Evolutionary conservation across 2,113 vertebrate genomes (phyloP), one percentile per base, ranked within the genome.

Genomic region (Anseranas semipalmata): DNA sequence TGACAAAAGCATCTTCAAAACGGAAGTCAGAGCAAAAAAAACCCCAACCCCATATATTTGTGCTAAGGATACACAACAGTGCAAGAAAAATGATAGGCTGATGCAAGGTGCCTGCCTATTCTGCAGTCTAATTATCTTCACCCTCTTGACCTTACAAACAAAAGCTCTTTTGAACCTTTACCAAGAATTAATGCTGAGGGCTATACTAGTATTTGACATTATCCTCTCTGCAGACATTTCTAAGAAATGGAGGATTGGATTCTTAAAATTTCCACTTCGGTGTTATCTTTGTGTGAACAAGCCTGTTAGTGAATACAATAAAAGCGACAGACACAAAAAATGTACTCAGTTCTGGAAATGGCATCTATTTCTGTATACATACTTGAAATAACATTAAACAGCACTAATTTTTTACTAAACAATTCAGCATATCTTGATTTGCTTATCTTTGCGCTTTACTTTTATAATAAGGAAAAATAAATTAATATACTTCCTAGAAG

Each of bases 301-400:
- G 80, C 52, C 90, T 87, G 45, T 66, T 75, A 87, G 67, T 24
- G 67, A 91, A 95, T 65, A 53, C 67, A 94, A 35, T 43, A 83
- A 55, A 65, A 76, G 28, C 8, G 52, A 86, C 35, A 83, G 50
- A 89, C 73, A 91, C 39, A 93, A 81, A 95, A 89, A 65, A 12
- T 0, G 1, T 35, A 59, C 35, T 66, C 21, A 21, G 27, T 93
- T 72, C 59, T 72, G 73, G 79, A 96, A 96, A 93, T 7, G 41
- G 43, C 43, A 87, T 56, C 84, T 96, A 77, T 72, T 96, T 96
- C 87, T 87, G 39, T 56, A 81, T 27, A 62, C 32, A 15, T 73
- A 32, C 45, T 85, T 72, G 48, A 94, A 95, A 59, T 67, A 93
- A 79, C 33, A 91, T 81, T 88, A 58, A 87, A 84, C 46, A 65